These are phyloP conservation scores for Sminthurides aquaticus DNA, from an alignment of 2,888 invertebrate species.

Conservation along the genomic window DNA sequence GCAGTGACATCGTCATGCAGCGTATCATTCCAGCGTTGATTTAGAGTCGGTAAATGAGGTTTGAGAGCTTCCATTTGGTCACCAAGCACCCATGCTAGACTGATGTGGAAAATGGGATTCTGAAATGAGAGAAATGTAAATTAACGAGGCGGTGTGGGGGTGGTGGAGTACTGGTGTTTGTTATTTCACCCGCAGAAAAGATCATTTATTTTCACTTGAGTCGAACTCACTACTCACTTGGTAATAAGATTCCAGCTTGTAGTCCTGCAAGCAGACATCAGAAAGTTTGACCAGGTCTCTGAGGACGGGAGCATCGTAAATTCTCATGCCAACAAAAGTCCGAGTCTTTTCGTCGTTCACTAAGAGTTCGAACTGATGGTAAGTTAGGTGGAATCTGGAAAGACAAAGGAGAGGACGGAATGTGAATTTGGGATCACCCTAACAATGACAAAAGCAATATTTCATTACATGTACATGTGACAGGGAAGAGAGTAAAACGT, in stretches of 20 bases:
- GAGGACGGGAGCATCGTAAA: constrained; percentile 56
- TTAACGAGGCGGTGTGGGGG: constrained; percentile 19
- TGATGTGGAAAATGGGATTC: constrained; percentile 78
- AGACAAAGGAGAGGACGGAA: neutral
- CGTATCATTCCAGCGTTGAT: constrained; percentile 48
- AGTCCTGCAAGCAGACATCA: constrained; percentile 64
- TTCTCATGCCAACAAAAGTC: constrained; percentile 70
- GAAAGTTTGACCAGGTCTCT: constrained; percentile 55
- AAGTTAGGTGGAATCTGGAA: constrained; percentile 44
- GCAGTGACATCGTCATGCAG: constrained; percentile 47
- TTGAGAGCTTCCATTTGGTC: constrained; percentile 51
- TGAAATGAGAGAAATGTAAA: constrained; percentile 46
- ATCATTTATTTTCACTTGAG: neutral
- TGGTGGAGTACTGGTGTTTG: too few species aligned
- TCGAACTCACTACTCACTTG: constrained; percentile 52
- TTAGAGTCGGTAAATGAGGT: constrained; percentile 49
- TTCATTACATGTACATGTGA: too few species aligned
- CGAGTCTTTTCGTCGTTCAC: constrained; percentile 77
- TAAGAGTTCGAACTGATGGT: constrained; percentile 61
- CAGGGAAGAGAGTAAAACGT: too few species aligned
- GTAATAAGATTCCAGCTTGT: constrained; percentile 68
- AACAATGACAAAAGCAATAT: neutral
- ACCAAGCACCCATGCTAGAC: constrained; percentile 71
- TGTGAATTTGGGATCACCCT: neutral
- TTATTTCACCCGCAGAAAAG: neutral